These are phyloP conservation scores for Sternarchorhynchus goeldii DNA, from an alignment of 2,797 vertebrate genomes.

Conservation along the genomic window DNA sequence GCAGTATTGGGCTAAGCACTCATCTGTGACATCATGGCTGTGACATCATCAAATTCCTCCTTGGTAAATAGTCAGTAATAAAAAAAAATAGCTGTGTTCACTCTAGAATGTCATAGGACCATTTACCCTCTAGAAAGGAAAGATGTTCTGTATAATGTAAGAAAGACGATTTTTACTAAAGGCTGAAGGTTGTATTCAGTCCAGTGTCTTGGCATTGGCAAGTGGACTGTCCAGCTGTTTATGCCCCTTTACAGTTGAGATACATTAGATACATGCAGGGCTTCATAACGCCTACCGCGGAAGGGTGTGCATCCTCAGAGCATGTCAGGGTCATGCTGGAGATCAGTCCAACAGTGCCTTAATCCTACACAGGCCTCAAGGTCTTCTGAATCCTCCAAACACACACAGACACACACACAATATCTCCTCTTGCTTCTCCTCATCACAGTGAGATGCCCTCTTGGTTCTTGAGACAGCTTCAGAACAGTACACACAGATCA, in stretches of 20 bases:
- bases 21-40: no score
- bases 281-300: conserved; percentile 7
- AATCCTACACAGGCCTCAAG: conserved; percentile 35
- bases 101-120: no score
- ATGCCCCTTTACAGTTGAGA: neutral
- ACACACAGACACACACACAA: neutral
- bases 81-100: no score
- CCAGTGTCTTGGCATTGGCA: no score
- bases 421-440: neutral
- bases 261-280: neutral
- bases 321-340: conserved; percentile 33
- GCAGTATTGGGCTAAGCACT: no score
- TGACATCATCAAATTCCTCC: no score
- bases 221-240: no score
- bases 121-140: no score
- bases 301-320: conserved; percentile 41
- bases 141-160: no score
- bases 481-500: conserved; percentile 1
- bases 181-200: no score
- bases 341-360: conserved; percentile 39
- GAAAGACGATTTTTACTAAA: no score
- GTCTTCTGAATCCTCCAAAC: neutral
- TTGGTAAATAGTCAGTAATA: no score
- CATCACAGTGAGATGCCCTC: conserved; percentile 1
- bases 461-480: neutral